phyloP scores from a whole-genome alignment of 2,888 invertebrate species.

The Metallyticus violacea region DNA sequence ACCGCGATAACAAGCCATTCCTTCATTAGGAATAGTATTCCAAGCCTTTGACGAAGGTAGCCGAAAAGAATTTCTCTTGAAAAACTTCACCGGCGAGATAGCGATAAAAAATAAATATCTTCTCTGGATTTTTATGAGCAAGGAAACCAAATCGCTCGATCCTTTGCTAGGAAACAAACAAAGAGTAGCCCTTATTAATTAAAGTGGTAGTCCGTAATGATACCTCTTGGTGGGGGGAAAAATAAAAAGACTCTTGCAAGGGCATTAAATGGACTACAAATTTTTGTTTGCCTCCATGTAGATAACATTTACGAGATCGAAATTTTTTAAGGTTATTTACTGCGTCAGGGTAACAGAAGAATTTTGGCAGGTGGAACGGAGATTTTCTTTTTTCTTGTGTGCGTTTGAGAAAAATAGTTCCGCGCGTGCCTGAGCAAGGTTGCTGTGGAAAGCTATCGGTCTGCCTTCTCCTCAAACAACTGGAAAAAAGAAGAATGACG shows the following conservation, averaged over 20 bases:
- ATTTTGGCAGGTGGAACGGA: neutral
- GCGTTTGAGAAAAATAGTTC: neutral
- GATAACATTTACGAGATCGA: neutral
- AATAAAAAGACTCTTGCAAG: neutral
- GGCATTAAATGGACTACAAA: neutral
- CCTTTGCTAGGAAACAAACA: neutral
- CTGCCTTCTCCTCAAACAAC: neutral
- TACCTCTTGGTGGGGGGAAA: neutral
- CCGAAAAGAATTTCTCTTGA: neutral
- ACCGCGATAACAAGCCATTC: neutral
- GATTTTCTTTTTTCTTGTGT: neutral
- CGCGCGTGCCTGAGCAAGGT: neutral
- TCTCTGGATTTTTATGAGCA: neutral
- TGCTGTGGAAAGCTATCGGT: neutral
- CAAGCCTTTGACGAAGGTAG: neutral
- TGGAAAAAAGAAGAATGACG: neutral
- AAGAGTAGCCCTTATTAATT: neutral
- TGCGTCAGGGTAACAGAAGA: neutral
- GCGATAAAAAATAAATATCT: neutral
- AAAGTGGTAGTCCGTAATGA: neutral
- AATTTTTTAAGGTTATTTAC: neutral
- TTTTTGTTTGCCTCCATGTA: neutral
- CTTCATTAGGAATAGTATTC: neutral
- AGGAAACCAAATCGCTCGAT: neutral
- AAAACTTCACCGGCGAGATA: neutral